Conservation (phyloP, 2,888 invertebrate genomes). For the Ferdinandea cuprea region DNA sequence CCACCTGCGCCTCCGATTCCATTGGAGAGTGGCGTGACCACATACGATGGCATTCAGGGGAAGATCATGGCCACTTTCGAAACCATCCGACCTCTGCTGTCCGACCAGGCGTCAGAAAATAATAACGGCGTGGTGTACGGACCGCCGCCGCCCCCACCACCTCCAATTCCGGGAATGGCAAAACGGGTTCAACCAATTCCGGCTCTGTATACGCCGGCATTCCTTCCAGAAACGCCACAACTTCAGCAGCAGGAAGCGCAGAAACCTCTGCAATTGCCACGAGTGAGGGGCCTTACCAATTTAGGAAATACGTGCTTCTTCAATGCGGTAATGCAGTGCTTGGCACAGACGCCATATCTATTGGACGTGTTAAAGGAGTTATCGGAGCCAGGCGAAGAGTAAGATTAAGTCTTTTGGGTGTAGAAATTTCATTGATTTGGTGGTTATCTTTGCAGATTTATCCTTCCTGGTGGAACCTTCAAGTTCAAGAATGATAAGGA, state of each 20-base stretch:
- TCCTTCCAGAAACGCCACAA: slow-evolving; percentile 3
- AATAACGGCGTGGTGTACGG: slow-evolving; percentile 73
- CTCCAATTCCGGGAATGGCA: slow-evolving; percentile 80
- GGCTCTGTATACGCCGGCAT: slow-evolving; percentile 1
- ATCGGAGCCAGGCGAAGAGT: slow-evolving; percentile 87
- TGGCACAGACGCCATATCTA: slow-evolving; percentile 93
- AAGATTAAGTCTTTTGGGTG: slow-evolving; percentile 59
- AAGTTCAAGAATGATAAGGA: slow-evolving; percentile 84
- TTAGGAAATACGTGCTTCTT: slow-evolving; percentile 99
- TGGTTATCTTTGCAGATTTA: slow-evolving; percentile 83
- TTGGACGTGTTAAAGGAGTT: slow-evolving; percentile 88
- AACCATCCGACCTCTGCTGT: slow-evolving; percentile 77
- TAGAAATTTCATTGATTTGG: not conserved
- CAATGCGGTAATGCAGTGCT: slow-evolving; percentile 97
- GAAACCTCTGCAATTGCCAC: slow-evolving; percentile 80
- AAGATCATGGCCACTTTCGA: slow-evolving; percentile 78
- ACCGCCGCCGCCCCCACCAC: slow-evolving; percentile 75
- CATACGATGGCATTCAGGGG: slow-evolving; percentile 78
- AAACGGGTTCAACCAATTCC: slow-evolving; percentile 77
- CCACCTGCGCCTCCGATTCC: slow-evolving; percentile 74
- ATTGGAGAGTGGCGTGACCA: slow-evolving; percentile 19
- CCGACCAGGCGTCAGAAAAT: slow-evolving; percentile 55
- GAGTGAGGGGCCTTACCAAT: slow-evolving; percentile 92
- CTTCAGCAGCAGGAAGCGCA: slow-evolving; percentile 28
- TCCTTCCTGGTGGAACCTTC: slow-evolving; percentile 88